Evolutionary conservation across 2,888 invertebrate genomes (phyloP).

Genomic region (Anarsia innoxiella): DNA sequence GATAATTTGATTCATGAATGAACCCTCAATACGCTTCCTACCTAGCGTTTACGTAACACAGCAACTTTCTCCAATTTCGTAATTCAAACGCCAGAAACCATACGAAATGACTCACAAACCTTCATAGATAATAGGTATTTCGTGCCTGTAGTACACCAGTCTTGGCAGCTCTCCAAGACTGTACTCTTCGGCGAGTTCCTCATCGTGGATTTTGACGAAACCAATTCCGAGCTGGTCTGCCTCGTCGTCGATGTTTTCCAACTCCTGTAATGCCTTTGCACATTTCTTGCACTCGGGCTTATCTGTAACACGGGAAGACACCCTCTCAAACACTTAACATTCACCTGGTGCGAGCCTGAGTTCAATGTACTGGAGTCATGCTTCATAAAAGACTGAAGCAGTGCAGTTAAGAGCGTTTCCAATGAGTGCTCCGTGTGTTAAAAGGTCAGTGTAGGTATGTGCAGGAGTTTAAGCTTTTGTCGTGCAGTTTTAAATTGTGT

Average conservation of each 20-base stretch:
- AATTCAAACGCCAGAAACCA: conserved; percentile 38
- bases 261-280: conserved; percentile 90
- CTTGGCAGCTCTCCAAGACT: conserved; percentile 91
- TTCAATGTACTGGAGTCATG: conserved; percentile 34
- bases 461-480: conserved; percentile 30
- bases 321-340: conserved; percentile 1
- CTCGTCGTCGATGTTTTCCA: conserved; percentile 96
- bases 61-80: conserved; percentile 32
- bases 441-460: conserved; percentile 48
- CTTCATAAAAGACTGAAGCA: conserved; percentile 53
- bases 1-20: conserved; percentile 13
- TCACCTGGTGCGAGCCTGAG: conserved; percentile 1
- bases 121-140: conserved; percentile 96
- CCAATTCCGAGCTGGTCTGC: conserved; percentile 95
- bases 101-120: conserved; percentile 75
- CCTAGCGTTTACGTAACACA: conserved; percentile 14
- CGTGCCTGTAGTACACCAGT: conserved; percentile 94
- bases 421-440: conserved; percentile 41
- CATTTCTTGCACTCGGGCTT: conserved; percentile 95
- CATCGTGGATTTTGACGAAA: conserved; percentile 95
- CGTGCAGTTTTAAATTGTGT: conserved; percentile 31
- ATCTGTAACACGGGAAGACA: conserved; percentile 74
- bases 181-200: conserved; percentile 93
- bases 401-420: conserved; percentile 60
- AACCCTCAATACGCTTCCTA: conserved; percentile 3